Evolutionary conservation across 2,113 vertebrate genomes (phyloP).

Genomic region (Eptesicus fuscus): DNA sequence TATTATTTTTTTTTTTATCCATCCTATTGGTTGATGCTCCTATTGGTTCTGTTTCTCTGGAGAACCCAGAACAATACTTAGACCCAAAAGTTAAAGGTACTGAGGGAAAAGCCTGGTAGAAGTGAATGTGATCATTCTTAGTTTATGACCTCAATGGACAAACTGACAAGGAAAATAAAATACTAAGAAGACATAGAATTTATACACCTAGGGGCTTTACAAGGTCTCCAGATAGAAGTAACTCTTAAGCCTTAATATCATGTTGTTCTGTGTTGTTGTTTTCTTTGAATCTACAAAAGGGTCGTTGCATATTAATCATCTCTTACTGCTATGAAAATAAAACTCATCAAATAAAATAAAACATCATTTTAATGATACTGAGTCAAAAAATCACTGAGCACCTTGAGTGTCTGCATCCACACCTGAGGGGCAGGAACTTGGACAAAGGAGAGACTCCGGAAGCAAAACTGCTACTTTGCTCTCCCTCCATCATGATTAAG

Average conservation of each 20-base stretch:
- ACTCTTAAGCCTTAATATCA: not conserved
- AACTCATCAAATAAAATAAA: conserved; percentile 1
- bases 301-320: not conserved
- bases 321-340: not conserved
- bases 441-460: not conserved
- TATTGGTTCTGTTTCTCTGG: not conserved
- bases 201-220: not conserved
- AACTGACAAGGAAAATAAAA: not conserved
- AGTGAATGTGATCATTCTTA: not conserved
- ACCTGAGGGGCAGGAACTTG: not conserved
- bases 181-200: not conserved
- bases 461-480: not conserved
- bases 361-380: not conserved
- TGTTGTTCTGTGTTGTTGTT: not conserved
- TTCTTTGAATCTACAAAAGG: not conserved
- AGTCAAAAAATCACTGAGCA: not conserved
- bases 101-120: not conserved
- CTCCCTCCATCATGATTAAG: not conserved
- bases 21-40: not conserved
- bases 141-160: not conserved
- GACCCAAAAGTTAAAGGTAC: not conserved
- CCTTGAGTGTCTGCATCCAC: not conserved
- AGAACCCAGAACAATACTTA: not conserved
- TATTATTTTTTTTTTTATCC: not conserved
- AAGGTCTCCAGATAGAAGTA: not conserved